Conservation (phyloP, 2,888 invertebrate genomes). For the Chrysina gloriosa region DNA sequence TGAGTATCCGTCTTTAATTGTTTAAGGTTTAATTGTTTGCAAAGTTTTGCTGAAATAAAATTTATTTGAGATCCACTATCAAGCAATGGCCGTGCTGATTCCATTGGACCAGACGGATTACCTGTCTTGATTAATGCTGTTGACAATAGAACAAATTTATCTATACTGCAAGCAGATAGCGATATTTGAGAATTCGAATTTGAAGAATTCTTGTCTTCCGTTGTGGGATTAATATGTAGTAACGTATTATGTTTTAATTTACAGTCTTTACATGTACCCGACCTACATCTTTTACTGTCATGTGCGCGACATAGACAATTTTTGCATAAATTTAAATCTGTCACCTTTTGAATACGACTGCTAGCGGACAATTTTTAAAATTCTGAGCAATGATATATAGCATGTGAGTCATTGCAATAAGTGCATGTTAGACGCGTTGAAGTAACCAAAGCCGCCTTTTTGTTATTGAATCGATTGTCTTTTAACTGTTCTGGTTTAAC, state of each 20-base stretch:
- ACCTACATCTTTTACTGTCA: background rate
- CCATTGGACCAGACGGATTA: background rate
- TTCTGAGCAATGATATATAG: background rate
- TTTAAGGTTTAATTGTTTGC: background rate
- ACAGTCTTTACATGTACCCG: background rate
- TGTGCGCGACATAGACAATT: background rate
- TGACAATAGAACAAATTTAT: background rate
- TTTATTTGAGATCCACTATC: background rate
- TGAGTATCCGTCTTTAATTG: background rate
- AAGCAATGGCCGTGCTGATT: background rate
- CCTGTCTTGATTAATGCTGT: background rate
- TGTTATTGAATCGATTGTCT: too few species aligned
- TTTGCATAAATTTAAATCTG: background rate
- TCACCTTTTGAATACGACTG: background rate
- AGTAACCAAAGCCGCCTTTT: too few species aligned
- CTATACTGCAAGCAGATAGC: background rate
- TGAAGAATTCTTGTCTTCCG: background rate
- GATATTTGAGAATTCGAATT: background rate
- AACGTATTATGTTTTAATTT: background rate
- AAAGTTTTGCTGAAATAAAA: background rate
- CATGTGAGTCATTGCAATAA: background rate
- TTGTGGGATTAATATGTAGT: background rate
- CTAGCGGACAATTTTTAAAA: background rate
- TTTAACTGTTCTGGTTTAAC: background rate
- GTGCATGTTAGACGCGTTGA: background rate